phyloP scores from a whole-genome alignment of 1,140 invertebrate species.

The Drosophila navojoa region DNA sequence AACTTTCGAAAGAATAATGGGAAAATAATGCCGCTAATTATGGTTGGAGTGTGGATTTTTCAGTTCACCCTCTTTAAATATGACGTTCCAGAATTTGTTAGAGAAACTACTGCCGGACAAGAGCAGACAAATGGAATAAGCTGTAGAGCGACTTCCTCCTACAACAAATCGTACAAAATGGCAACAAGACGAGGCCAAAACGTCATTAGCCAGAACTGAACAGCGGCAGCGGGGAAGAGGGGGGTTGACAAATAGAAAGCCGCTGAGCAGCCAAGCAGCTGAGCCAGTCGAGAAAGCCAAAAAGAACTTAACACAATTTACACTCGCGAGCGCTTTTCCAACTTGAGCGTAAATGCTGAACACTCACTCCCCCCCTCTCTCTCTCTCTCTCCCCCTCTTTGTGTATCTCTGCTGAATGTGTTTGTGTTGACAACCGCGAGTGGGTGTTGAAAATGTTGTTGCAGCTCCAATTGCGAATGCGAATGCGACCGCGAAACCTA shows the following conservation, averaged over 20 bases:
- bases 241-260: slow-evolving; percentile 81
- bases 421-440: slow-evolving; percentile 67
- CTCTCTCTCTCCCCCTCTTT: slow-evolving; percentile 1
- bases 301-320: slow-evolving; percentile 81
- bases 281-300: slow-evolving; percentile 63
- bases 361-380: slow-evolving; percentile 35
- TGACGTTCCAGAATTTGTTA: slow-evolving; percentile 64
- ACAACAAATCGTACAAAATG: slow-evolving; percentile 40
- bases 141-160: slow-evolving; percentile 43
- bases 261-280: slow-evolving; percentile 29
- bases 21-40: slow-evolving; percentile 80
- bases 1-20: slow-evolving; percentile 68
- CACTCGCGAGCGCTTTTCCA: slow-evolving; percentile 77
- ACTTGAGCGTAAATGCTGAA: slow-evolving; percentile 68
- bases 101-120: slow-evolving; percentile 59
- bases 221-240: no score
- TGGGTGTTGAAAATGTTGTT: slow-evolving; percentile 58
- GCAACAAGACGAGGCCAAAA: slow-evolving; percentile 47
- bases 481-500: slow-evolving; percentile 68
- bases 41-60: slow-evolving; percentile 72
- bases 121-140: slow-evolving; percentile 31
- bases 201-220: slow-evolving; percentile 73
- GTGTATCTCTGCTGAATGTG: slow-evolving; percentile 12
- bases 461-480: slow-evolving; percentile 78
- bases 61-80: slow-evolving; percentile 18